Evolutionary conservation across 1,140 invertebrate genomes (phyloP).

Genomic region (Papilio machaon): DNA sequence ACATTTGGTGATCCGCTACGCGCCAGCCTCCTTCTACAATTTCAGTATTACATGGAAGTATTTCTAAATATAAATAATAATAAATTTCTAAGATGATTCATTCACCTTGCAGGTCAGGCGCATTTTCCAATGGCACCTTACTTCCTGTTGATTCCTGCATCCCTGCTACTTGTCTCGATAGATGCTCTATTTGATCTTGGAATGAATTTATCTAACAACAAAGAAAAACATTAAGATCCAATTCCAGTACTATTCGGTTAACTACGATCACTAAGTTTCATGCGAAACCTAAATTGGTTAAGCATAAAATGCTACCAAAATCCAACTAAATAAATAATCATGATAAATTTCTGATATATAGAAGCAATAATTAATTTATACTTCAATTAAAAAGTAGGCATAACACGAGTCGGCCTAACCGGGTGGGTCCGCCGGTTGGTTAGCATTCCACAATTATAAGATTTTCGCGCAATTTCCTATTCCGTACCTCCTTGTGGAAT

Average conservation of each 20-base stretch:
- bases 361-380: conserved; percentile 1
- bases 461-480: conserved; percentile 9
- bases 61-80: not conserved
- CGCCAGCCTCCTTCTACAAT: not conserved
- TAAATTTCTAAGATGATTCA: not conserved
- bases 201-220: conserved; percentile 64
- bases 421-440: not conserved
- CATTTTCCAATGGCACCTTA: conserved; percentile 59
- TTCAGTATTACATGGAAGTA: not conserved
- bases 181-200: conserved; percentile 74
- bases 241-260: not conserved
- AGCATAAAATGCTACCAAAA: not conserved
- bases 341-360: not conserved
- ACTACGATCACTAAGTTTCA: not conserved
- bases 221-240: conserved; percentile 30
- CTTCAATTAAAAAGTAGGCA: conserved; percentile 5
- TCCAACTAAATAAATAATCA: not conserved
- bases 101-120: conserved; percentile 68
- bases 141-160: conserved; percentile 48
- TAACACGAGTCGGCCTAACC: not conserved
- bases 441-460: conserved; percentile 1
- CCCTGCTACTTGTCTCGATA: conserved; percentile 62
- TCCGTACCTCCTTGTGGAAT: not conserved
- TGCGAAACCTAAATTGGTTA: not conserved
- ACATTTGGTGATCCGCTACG: not conserved